phyloP scores from a whole-genome alignment of 1,140 invertebrate genomes.

The Dendroctonus valens region DNA sequence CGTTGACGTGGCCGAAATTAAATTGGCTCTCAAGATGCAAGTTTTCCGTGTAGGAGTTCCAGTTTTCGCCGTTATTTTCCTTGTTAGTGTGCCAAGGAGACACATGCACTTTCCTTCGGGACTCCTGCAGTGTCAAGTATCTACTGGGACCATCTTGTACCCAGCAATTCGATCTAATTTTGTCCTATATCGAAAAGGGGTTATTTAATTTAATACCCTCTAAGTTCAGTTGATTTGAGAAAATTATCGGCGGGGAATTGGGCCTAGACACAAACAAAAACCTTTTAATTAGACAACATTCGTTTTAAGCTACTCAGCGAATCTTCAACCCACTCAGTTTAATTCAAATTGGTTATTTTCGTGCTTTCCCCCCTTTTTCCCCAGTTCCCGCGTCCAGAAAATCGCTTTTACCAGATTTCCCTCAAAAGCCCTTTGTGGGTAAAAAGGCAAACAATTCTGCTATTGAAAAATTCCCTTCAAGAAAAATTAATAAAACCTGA shows the following conservation, averaged over 20 bases:
- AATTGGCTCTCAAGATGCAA: conserved; percentile 16
- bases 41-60: conserved; percentile 15
- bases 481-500: conserved; percentile 15
- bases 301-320: neutral
- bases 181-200: neutral
- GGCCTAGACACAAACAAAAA: neutral
- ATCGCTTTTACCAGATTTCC: conserved; percentile 2
- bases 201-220: neutral
- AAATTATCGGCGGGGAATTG: neutral
- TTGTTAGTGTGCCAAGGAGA: conserved; percentile 21
- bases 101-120: conserved; percentile 17
- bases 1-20: conserved; percentile 9
- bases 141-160: conserved; percentile 19
- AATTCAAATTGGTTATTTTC: conserved; percentile 7
- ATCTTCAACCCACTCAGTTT: neutral
- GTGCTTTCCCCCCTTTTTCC: neutral
- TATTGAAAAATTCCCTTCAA: conserved; percentile 5
- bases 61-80: conserved; percentile 19
- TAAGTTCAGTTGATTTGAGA: neutral
- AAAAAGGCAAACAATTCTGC: conserved; percentile 9
- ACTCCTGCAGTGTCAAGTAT: conserved; percentile 13
- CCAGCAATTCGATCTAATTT: conserved; percentile 8
- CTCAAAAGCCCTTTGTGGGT: conserved; percentile 7
- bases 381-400: neutral
- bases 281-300: too few species aligned